phyloP scores from a whole-genome alignment of 2,888 invertebrate species.

The Folsomia manolachei region DNA sequence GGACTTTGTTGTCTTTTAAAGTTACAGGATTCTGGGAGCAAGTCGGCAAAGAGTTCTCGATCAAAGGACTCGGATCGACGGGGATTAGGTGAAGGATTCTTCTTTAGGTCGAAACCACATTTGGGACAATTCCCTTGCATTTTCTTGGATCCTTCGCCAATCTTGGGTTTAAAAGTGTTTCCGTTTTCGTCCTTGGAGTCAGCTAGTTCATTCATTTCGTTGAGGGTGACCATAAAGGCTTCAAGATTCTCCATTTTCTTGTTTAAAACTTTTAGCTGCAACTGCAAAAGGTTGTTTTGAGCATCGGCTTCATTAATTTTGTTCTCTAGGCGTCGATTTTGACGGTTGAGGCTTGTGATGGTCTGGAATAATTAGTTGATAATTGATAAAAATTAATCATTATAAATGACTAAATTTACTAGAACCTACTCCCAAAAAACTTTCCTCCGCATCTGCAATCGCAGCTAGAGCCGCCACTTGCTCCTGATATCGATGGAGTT shows the following conservation, averaged over 20 bases:
- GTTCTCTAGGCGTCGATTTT: slow-evolving; percentile 26
- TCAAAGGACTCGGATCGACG: slow-evolving; percentile 5
- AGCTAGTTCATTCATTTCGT: slow-evolving; percentile 23
- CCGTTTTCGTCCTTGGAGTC: slow-evolving; percentile 10
- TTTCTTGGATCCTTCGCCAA: slow-evolving; percentile 1
- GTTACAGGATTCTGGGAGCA: slow-evolving; percentile 8
- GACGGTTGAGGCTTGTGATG: slow-evolving; percentile 21
- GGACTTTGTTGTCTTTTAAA: not conserved
- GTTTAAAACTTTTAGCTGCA: slow-evolving; percentile 33
- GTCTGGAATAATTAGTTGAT: slow-evolving; percentile 20
- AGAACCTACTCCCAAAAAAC: slow-evolving; percentile 16
- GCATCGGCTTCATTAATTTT: slow-evolving; percentile 35
- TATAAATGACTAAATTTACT: too few relatives aligned
- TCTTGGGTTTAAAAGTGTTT: not conserved
- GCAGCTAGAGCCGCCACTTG: slow-evolving; percentile 14
- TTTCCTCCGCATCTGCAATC: slow-evolving; percentile 15
- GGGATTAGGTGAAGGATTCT: not conserved
- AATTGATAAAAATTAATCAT: too few relatives aligned
- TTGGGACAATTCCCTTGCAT: not conserved
- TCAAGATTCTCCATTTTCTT: slow-evolving; percentile 37
- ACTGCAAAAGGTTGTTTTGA: slow-evolving; percentile 34
- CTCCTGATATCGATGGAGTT: slow-evolving; percentile 2
- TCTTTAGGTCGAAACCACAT: slow-evolving; percentile 17
- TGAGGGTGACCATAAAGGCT: slow-evolving; percentile 26
- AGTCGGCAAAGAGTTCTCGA: slow-evolving; percentile 12